Base-by-base conservation (phyloP, 2,888 invertebrate species). In the Drosophila antonietae region DNA sequence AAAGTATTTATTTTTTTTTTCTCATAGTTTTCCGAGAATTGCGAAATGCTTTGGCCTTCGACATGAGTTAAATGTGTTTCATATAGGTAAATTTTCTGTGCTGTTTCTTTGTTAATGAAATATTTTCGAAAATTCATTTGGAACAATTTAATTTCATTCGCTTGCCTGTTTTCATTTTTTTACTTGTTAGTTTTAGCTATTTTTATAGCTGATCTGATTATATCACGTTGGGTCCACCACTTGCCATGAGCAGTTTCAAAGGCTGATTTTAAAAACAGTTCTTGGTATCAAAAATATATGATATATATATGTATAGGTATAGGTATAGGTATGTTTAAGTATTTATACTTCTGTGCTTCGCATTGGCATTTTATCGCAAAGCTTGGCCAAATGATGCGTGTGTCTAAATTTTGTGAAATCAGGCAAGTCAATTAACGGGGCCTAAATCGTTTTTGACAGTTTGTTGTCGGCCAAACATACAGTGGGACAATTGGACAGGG, bases 361-460 rank as follows among this genome's bases (percentile, higher is more conserved):
- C 52, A 56, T 49, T 33, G 31, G 31, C 39, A 41, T 73, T 73
- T 84, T 85, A 78, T 85, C 71, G 77, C 71, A 70, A 71, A 68
- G 68, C 72, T 63, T 81, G 67, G 44, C 44, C 55, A 64, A 78
- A 59, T 70, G 73, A 72, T 70, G 73, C 76, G 73, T 81, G 74
- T 58, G 87, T 70, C 78, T 67, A 75, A 72, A 67, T 80, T 87
- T 73, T 60, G 55, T 71, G 69, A 77, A 79, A 81, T 70, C 67
- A 62, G 62, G 28, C 65, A 68, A 79, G 75, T 66, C 68, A 75
- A 78, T 71, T 73, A 79, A 74, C 67, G 33, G 46, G 63, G 71
- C 71, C 78, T 53, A 83, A 76, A 72, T 57, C 67, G 53, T 56
- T 65, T 73, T 70, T 78, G 85, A 88, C 83, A 85, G 67, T 85